Percentiles rank a stretch among this genome's conserved stretches.
phyloP scores from a whole-genome alignment of 2,113 vertebrate species.

The Gopherus flavomarginatus region DNA sequence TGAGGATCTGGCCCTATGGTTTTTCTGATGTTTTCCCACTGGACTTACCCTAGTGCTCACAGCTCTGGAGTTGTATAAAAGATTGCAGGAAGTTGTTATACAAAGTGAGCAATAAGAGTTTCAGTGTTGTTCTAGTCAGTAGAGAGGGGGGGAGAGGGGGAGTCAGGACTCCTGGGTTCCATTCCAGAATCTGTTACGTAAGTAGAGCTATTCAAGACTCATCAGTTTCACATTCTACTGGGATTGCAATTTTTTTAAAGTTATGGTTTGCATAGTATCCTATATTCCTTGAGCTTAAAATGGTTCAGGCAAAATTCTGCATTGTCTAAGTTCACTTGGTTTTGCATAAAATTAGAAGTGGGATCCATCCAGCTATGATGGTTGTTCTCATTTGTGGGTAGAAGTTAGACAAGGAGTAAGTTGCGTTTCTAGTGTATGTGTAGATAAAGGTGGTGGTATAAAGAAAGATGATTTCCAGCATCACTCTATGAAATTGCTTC shows the following conservation, averaged over 20 bases:
- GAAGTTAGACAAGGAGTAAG: background rate
- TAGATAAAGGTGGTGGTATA: background rate
- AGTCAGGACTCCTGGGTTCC: background rate
- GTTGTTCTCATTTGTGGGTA: background rate
- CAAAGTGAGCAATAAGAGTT: background rate
- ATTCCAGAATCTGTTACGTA: background rate
- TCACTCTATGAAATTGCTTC: background rate
- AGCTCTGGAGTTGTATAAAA: background rate
- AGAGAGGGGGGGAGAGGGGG: background rate
- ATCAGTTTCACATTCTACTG: background rate
- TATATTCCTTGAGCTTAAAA: background rate
- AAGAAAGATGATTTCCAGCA: background rate
- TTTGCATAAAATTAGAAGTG: too few species aligned
- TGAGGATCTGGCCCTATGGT: background rate
- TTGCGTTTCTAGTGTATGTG: background rate
- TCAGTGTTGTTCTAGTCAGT: background rate
- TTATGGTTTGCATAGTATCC: background rate
- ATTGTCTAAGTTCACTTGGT: fast-evolving
- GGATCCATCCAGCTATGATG: background rate
- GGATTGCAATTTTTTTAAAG: background rate
- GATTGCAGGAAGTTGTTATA: background rate
- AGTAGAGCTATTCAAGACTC: fast-evolving
- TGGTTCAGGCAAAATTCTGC: fast-evolving
- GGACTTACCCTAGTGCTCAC: background rate
- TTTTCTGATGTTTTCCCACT: background rate